phyloP scores from a whole-genome alignment of 2,113 vertebrate species.

The Sisor rabdophorus region DNA sequence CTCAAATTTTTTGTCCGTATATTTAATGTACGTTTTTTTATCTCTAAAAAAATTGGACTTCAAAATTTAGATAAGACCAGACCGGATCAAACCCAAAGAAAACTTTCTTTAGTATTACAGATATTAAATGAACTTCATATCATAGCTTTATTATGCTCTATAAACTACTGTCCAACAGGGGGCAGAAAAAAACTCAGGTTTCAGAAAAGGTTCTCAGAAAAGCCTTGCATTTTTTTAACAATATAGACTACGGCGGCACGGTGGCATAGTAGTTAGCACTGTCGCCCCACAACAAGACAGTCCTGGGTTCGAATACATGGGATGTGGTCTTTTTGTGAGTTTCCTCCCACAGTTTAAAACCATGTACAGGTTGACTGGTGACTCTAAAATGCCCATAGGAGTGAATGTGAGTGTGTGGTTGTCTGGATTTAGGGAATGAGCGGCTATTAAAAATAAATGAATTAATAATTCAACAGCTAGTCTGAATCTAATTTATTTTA shows the following conservation, averaged over 20 bases:
- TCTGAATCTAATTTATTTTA: background rate
- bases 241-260: background rate
- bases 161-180: conserved; percentile 25
- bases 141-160: background rate
- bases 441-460: no score
- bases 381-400: no score
- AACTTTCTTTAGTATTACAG: background rate
- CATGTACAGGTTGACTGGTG: no score
- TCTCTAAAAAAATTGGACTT: background rate
- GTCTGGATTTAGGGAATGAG: no score
- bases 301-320: background rate
- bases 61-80: background rate
- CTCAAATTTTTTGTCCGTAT: no score
- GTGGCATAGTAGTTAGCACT: no score
- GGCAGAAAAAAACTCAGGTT: conserved; percentile 27
- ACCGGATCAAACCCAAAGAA: no score
- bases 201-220: background rate
- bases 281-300: no score
- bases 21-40: background rate
- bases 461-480: background rate
- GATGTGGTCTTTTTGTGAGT: no score
- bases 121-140: background rate
- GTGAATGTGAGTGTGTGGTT: no score
- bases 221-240: background rate
- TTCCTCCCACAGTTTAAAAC: no score